Evolutionary conservation across 2,797 vertebrate species (phyloP), one percentile per base, ranked within the genome.

Genomic region (Lemur catta): DNA sequence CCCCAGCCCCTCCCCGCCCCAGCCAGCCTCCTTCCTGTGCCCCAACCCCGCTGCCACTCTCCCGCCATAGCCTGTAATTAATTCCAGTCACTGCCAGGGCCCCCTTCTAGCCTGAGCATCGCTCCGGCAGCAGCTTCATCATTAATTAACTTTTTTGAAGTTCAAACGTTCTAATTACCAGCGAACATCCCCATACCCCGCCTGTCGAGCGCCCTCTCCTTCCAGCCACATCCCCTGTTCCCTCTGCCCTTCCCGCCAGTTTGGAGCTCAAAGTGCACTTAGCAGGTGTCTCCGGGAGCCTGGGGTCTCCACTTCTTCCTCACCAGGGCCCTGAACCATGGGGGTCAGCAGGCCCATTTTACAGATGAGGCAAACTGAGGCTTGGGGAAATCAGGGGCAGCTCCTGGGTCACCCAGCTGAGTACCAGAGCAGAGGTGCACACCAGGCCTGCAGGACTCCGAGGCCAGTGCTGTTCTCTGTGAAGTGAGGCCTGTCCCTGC

Each of bases 111-210:
- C 98, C 98, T 96, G 95, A 97, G 92, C 97, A 97, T 96, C 87
- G 89, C 96, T 98, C 97, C 92, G 43, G 97, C 97, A 96, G 95
- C 97, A 98, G 96, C 97, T 98, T 98, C 96, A 93, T 98, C 98
- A 89, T 95, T 98, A 98, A 99, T 98, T 98, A 98, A 98, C 98
- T 98, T 98, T 96, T 98, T 89, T 88, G 33, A 98, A 98, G 98
- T 98, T 98, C 97, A 98, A 96, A 97, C 91, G 33, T 98, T 97
- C 98, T 98, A 98, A 98, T 98, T 98, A 98, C 94, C 97, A 98
- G 95, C 0, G 5, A 98, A 96, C 8, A 12, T 76, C 2, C 61
- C 55, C 84, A 50, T 26, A 28, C 20, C 38, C 11, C 26, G n/a
- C n/a, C 10, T 38, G 22, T 67, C 11, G 4, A 48, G 67, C 11